phyloP scores from a whole-genome alignment of 30 jellyfish, hydroid and myxozoan species.

The Aurelia aurita complex sp. Pacific region DNA sequence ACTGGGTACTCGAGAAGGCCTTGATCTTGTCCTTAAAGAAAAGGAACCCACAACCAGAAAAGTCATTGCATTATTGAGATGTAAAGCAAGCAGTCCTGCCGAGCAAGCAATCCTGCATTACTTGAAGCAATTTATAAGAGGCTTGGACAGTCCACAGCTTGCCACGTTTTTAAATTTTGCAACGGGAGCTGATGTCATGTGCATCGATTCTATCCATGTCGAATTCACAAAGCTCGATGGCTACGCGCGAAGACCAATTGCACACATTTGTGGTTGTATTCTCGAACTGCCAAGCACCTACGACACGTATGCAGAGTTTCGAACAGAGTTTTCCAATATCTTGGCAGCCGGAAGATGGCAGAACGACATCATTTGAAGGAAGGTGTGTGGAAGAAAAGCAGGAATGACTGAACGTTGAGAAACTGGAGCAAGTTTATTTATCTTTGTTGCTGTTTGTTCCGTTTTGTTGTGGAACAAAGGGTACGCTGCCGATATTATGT shows the following conservation, averaged over 20 bases:
- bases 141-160: background rate
- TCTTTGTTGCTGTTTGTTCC: too few species aligned
- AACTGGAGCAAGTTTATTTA: too few species aligned
- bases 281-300: conserved; percentile 38
- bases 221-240: conserved; percentile 6
- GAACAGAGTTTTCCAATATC: conserved; percentile 8
- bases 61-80: conserved; percentile 18
- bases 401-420: too few species aligned
- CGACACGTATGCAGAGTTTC: conserved; percentile 17
- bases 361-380: conserved; percentile 13
- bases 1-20: background rate
- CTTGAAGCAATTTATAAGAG: conserved; percentile 18
- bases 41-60: conserved; percentile 21
- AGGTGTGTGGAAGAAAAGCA: background rate
- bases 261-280: conserved; percentile 44
- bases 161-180: conserved; percentile 7
- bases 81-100: conserved; percentile 3
- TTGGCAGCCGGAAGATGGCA: conserved; percentile 8
- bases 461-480: too few species aligned
- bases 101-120: conserved; percentile 5
- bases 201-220: conserved; percentile 4
- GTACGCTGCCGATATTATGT: too few species aligned
- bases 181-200: conserved; percentile 35
- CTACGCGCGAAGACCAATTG: conserved; percentile 25
- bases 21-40: background rate